These are phyloP conservation scores for Brachylomia viminalis DNA, from an alignment of 2,888 invertebrate species.

Conservation along the genomic window DNA sequence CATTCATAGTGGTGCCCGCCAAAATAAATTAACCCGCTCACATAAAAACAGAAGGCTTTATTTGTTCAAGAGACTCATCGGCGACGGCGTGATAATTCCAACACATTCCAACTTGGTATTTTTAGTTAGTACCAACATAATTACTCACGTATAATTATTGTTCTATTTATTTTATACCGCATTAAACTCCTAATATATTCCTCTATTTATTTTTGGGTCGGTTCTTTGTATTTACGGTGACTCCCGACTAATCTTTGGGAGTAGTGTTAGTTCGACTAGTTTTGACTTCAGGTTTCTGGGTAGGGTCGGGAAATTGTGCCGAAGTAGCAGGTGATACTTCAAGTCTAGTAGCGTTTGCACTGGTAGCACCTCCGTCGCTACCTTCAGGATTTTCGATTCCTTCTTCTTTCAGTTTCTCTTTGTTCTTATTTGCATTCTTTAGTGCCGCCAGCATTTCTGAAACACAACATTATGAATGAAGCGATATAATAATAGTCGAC, in stretches of 20 bases:
- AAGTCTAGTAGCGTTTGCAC: not conserved
- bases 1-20: not conserved
- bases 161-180: not conserved
- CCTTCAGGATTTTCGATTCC: conserved; percentile 2
- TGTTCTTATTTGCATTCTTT: conserved; percentile 82
- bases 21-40: conserved; percentile 12
- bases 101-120: not conserved
- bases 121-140: not conserved
- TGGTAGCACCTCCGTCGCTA: conserved; percentile 22
- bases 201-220: not conserved
- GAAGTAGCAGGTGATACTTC: conserved; percentile 14
- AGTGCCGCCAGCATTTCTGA: conserved; percentile 83
- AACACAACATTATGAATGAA: conserved; percentile 36
- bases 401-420: conserved; percentile 58
- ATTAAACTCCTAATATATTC: not conserved
- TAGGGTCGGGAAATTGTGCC: not conserved
- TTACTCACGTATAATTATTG: not conserved
- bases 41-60: conserved; percentile 18
- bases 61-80: not conserved
- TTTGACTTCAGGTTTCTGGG: not conserved
- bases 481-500: not conserved
- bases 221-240: not conserved
- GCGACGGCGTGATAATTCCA: not conserved
- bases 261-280: not conserved
- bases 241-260: not conserved